Base-by-base conservation (phyloP, 2,113 vertebrate species). In the Xiphias gladius region DNA sequence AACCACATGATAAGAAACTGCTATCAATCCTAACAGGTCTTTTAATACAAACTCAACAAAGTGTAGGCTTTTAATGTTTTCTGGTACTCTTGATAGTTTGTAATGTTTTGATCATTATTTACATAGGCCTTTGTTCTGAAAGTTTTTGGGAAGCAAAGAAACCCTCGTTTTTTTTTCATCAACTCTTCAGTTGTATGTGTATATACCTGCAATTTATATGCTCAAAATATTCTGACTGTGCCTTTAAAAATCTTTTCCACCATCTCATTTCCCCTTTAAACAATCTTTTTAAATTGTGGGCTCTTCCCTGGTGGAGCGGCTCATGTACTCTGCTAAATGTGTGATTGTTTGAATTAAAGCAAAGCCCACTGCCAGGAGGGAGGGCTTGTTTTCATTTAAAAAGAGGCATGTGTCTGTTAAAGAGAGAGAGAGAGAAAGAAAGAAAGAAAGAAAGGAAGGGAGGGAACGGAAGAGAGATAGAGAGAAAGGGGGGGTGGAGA, bases 381-480 rank as follows among this genome's bases (percentile, higher is more conserved):
- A 79, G 75, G 80, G 69, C 83, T 88, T 93, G 93, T 94, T 95
- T 94, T 91, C 48, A 86, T 95, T 94, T 91, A 88, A 94, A 94
- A 92, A 89, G 66, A 82, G 76, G 71, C 80, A 87, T 83, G 88
- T 86, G 88, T 83, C 85, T 30, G 32, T 91, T 90, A 78, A 82
- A 92, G 76, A 86, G n/a, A 41, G 52, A 75, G 73, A 39, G 55
- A 70, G 19, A 59, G 32, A 17, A 12, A 69, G 52, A 73, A 32
- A 76, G 58, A 20, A 59, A 75, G 62, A 73, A 32, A 76, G 58
- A 20, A 59, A 75, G 62, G 43, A 41, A 69, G 75, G 73, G 74
- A 61, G 79, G 68, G 58, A 30, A 68, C 32, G 69, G 73, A 61
- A 63, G 39, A 20, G 7, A 52, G 35, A 58, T 4, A 17, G 54